Percentiles rank a stretch among this genome's conserved stretches.
Evolutionary conservation across 2,797 vertebrate genomes (phyloP).

Genomic region (Graptemys geographica): DNA sequence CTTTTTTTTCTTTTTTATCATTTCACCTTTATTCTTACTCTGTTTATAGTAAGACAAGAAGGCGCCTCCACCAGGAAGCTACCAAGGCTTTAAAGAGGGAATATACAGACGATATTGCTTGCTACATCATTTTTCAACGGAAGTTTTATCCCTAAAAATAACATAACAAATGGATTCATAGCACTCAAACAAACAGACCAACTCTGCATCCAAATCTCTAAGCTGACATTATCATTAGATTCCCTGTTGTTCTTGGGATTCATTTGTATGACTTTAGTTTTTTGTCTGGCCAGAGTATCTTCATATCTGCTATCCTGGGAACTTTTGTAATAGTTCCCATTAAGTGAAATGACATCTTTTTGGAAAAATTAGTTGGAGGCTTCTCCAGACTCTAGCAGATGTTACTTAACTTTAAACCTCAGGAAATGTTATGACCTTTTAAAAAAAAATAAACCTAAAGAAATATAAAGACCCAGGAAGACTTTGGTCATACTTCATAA

Average conservation of each 20-base stretch:
- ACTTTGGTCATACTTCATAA: slow-evolving; percentile 16
- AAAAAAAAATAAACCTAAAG: slow-evolving; percentile 17
- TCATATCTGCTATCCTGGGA: slow-evolving; percentile 53
- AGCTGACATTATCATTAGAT: neutral
- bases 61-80: slow-evolving; percentile 4
- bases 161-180: slow-evolving; percentile 10
- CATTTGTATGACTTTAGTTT: slow-evolving; percentile 45
- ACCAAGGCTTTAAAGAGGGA: neutral
- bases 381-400: slow-evolving; percentile 63
- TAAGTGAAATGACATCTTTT: slow-evolving; percentile 67
- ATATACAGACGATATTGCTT: neutral
- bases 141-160: slow-evolving; percentile 27
- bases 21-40: slow-evolving; percentile 6
- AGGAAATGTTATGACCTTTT: neutral
- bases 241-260: slow-evolving; percentile 43
- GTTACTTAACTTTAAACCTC: slow-evolving; percentile 49
- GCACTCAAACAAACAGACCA: neutral
- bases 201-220: neutral
- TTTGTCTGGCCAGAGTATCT: slow-evolving; percentile 58
- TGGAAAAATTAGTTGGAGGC: slow-evolving; percentile 56
- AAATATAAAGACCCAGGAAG: slow-evolving; percentile 2
- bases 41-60: slow-evolving; percentile 1
- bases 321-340: slow-evolving; percentile 54
- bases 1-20: neutral
- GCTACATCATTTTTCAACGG: neutral